Conservation (phyloP, 1,140 invertebrate genomes). For the Drosophila funebris region DNA sequence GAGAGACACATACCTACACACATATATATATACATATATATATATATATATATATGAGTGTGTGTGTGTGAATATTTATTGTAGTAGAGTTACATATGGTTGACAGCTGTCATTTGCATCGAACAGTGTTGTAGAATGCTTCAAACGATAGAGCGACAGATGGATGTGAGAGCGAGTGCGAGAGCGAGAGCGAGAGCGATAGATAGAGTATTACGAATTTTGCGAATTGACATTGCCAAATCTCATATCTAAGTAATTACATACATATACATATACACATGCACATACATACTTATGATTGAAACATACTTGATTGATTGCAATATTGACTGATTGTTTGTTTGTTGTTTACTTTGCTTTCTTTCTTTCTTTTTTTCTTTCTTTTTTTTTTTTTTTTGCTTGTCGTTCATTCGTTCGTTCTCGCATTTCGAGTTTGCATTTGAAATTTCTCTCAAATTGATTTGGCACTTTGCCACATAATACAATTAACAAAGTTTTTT, state of each 20-base stretch:
- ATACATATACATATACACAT: neutral
- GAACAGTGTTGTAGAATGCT: neutral
- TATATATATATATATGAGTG: neutral
- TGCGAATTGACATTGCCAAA: slow-evolving; percentile 62
- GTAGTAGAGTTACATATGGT: neutral
- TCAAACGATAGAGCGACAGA: neutral
- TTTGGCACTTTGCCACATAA: slow-evolving; percentile 24
- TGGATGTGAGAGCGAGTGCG: neutral
- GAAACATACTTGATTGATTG: slow-evolving; percentile 76
- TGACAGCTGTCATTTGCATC: neutral
- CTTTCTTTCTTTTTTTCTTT: slow-evolving; percentile 58
- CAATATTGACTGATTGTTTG: slow-evolving; percentile 74
- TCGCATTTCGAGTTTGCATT: slow-evolving; percentile 15
- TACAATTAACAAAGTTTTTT: slow-evolving; percentile 33
- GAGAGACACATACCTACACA: slow-evolving; percentile 26
- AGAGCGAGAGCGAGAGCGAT: neutral
- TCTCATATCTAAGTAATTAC: slow-evolving; percentile 32
- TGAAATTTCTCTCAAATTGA: slow-evolving; percentile 40
- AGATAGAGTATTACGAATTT: slow-evolving; percentile 48
- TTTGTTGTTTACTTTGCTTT: slow-evolving; percentile 14
- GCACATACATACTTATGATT: slow-evolving; percentile 19
- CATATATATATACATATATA: slow-evolving; percentile 2
- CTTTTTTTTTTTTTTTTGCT: neutral
- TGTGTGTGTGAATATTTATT: neutral
- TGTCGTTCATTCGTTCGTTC: neutral